Evolutionary conservation across 2,797 vertebrate genomes (phyloP).

Genomic region (Paratrypauchen microcephalus): DNA sequence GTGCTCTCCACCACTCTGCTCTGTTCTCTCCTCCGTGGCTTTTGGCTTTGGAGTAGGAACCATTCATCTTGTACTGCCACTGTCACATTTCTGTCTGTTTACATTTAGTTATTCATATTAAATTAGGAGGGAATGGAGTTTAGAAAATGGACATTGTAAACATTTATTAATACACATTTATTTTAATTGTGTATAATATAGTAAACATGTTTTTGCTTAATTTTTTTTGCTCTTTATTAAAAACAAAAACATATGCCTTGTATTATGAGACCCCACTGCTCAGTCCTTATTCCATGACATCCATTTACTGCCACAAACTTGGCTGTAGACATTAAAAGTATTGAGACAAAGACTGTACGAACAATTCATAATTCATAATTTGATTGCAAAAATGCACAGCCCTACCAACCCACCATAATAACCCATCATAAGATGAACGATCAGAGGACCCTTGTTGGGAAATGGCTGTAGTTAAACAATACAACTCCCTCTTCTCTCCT

Average conservation of each 20-base stretch:
- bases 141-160: no score
- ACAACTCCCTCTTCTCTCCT: constrained; percentile 26
- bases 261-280: not conserved
- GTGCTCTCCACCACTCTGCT: constrained; percentile 10
- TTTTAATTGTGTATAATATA: not conserved
- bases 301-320: not conserved
- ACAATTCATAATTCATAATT: not conserved
- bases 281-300: not conserved
- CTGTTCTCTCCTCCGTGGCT: constrained; percentile 47
- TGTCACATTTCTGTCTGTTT: constrained; percentile 32
- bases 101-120: constrained; percentile 27
- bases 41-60: constrained; percentile 24
- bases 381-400: constrained; percentile 14
- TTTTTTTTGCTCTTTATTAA: not conserved
- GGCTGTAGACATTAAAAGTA: not conserved
- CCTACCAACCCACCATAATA: constrained; percentile 10
- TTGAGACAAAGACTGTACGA: not conserved
- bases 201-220: not conserved
- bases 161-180: not conserved
- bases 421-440: constrained; percentile 49
- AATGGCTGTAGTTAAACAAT: constrained; percentile 63
- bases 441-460: constrained; percentile 42
- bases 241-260: not conserved
- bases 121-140: not conserved
- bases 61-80: constrained; percentile 28